Base-by-base conservation (phyloP, 2,797 vertebrate genomes). In the Rhinella marina region DNA sequence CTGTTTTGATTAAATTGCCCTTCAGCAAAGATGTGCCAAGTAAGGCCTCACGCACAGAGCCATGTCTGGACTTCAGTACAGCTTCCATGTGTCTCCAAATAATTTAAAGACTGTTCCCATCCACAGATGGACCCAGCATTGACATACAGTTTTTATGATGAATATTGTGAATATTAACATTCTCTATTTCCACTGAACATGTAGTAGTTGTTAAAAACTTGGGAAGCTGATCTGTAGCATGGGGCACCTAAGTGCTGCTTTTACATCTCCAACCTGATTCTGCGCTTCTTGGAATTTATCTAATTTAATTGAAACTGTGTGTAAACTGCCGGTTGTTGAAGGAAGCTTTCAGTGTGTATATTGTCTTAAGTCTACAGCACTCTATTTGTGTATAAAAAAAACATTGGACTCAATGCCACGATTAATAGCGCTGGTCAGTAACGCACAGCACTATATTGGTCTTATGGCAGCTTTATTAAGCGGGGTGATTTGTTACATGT, bases 231-330 rank as follows among this genome's bases (percentile, higher is more conserved):
- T 57, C 32, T 21, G 70, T 73, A 13, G 27, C 17, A 17, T 72
- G 32, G 41, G 21, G 48, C 41, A 25, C 73, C 41, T 77, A 25
- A 50, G 16, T 89, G 86, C 81, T 52, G 62, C 12, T 19, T 29
- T 64, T 83, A 29, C 90, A 90, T 91, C 89, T 90, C 93, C 92
- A 88, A 93, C 90, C 92, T 93, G 93, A 92, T 92, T 93, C 93
- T 92, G 91, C 92, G 92, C 94, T 93, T 94, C 93, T 90, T 86
- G 87, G 93, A 94, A 94, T 94, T 92, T 77, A 90, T 93, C 91
- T 94, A 92, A 94, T 95, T 94, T 95, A 95, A 96, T 96, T 95
- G 94, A 95, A 95, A 95, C 93, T 92, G 94, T 95, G 91, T 95
- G 94, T 95, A 95, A 95, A 96, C 94, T 92, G 84, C 91, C 92